Evolutionary conservation across 2,113 vertebrate genomes (phyloP).

Genomic region (Pelodiscus sinensis): DNA sequence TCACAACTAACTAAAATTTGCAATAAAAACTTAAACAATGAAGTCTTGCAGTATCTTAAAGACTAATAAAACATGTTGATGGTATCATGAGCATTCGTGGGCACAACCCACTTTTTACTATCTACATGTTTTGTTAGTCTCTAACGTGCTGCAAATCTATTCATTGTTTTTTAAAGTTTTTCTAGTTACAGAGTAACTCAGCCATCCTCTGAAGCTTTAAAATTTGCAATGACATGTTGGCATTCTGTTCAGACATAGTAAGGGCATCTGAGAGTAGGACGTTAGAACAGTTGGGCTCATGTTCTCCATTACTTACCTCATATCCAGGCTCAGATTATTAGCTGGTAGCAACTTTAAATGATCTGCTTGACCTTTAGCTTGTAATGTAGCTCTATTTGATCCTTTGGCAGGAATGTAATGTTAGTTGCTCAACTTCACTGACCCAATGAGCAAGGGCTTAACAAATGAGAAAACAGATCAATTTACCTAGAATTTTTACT

Average conservation of each 20-base stretch:
- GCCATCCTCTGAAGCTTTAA: neutral
- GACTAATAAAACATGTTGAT: too few relatives aligned
- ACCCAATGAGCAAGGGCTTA: neutral
- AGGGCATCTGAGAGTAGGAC: neutral
- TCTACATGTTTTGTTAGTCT: too few relatives aligned
- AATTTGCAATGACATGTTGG: neutral
- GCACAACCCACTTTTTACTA: too few relatives aligned
- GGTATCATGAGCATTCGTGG: too few relatives aligned
- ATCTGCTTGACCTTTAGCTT: conserved; percentile 9
- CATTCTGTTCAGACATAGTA: neutral
- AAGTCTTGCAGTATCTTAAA: too few relatives aligned
- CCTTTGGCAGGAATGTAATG: neutral
- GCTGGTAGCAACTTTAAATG: neutral
- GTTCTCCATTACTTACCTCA: neutral
- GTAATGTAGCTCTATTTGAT: neutral
- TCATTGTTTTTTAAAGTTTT: too few relatives aligned
- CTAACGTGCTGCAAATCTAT: too few relatives aligned
- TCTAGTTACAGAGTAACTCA: too few relatives aligned
- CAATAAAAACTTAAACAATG: too few relatives aligned
- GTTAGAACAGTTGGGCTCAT: neutral
- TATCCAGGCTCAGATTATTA: neutral
- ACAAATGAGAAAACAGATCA: conserved; percentile 3
- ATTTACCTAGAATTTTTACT: conserved; percentile 23
- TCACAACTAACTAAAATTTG: neutral
- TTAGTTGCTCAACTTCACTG: neutral